phyloP scores from a whole-genome alignment of 2,888 invertebrate genomes.

The Pantelozetes paolii region DNA sequence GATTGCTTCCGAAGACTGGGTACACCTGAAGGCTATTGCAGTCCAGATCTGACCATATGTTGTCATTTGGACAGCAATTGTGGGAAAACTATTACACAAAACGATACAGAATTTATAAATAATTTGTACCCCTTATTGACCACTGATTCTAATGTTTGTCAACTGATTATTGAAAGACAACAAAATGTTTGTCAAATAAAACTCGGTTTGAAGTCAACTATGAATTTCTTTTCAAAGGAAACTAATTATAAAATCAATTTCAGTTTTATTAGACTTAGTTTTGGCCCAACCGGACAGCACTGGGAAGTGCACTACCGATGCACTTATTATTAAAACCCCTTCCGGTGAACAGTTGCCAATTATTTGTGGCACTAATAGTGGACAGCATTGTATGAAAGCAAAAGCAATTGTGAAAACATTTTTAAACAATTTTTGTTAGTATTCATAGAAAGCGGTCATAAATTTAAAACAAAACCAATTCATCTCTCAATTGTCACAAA shows the following conservation, averaged over 20 bases:
- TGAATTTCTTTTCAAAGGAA: too few relatives aligned
- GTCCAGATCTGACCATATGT: not conserved
- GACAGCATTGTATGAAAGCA: slow-evolving; percentile 2
- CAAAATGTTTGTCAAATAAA: slow-evolving; percentile 21
- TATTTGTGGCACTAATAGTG: slow-evolving; percentile 25
- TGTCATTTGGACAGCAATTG: slow-evolving; percentile 30
- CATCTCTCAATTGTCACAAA: slow-evolving; percentile 7
- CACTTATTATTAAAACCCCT: slow-evolving; percentile 3
- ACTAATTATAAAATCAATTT: too few relatives aligned
- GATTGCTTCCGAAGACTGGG: not conserved
- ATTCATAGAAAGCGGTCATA: slow-evolving; percentile 1
- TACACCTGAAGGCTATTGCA: slow-evolving; percentile 12
- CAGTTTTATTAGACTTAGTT: not conserved
- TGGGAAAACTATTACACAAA: slow-evolving; percentile 44
- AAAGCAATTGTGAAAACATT: not conserved
- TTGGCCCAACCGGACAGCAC: not conserved
- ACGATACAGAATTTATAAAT: slow-evolving; percentile 45
- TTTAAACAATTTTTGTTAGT: not conserved
- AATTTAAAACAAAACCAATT: not conserved
- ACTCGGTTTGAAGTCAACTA: not conserved
- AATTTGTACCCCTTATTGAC: not conserved
- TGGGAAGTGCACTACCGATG: slow-evolving; percentile 11
- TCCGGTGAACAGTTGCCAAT: not conserved
- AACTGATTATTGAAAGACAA: slow-evolving; percentile 6
- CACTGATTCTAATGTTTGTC: slow-evolving; percentile 21